Evolutionary conservation across 2,888 invertebrate genomes (phyloP), one percentile per base, ranked within the genome.

Genomic region (Drosophila greeni): DNA sequence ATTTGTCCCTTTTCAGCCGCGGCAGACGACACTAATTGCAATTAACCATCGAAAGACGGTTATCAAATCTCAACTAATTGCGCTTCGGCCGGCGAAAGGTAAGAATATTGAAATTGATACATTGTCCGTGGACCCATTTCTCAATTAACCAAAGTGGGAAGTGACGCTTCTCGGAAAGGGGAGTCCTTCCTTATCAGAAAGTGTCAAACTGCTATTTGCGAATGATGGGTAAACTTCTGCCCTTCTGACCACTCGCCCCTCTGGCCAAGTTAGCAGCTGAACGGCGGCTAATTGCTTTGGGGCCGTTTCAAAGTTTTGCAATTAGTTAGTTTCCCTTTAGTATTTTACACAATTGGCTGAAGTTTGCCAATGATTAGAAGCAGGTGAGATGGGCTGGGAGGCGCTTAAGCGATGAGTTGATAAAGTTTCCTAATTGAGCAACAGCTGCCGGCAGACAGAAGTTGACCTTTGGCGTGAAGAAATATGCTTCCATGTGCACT

Each of bases 21-120:
- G 42, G 2, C 12, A 45, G 45, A 29, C 29, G 45, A 33, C 24
- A 33, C 39, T 51, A 31, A 48, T 52, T 56, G 56, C 57, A 43
- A 66, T 61, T 40, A 40, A 56, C 55, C 23, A 53, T 31, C 29
- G 20, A 18, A 39, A 49, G 40, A 37, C 36, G 40, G 31, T 70
- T 70, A 74, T 74, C 56, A 69, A 77, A 69, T 70, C 61, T 52
- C n/a, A 23, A 43, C 67, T 80, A 70, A 82, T 80, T 80, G 60
- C 47, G 40, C 56, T 64, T 51, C 34, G 20, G 40, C 33, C 29
- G n/a, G 26, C 34, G n/a, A 36, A 18, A 52, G 40, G 49, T 51
- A 31, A 20, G 49, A 16, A 29, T 42, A 62, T 36, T 18, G 29
- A 12, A 62, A 64, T 42, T 34, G 49, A 61, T 61, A 20, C 49